Evolutionary conservation across 2,113 vertebrate species (phyloP), one percentile per base, ranked within the genome.

Genomic region (Tamias sibiricus): DNA sequence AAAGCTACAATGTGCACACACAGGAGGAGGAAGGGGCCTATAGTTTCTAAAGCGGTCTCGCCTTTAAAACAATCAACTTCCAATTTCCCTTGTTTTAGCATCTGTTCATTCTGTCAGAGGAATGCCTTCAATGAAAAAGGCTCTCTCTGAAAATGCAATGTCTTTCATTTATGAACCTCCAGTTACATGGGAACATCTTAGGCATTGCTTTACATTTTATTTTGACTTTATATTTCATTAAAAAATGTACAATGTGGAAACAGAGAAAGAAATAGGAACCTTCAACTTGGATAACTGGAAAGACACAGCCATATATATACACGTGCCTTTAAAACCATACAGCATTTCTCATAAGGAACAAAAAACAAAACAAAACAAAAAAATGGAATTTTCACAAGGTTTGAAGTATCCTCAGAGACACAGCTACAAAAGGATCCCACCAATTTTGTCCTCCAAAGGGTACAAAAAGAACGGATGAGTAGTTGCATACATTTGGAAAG

Each of bases 331-430:
- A 91, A 59, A 97, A 81, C 22, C 62, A 93, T 76, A 86, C 22
- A 89, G 62, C 37, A 62, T 74, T 91, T 96, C 83, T 88, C 94
- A 87, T 14, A 82, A 90, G 93, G 54, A 37, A 75, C 68, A 92
- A n/a, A n/a, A n/a, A n/a, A n/a, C n/a, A n/a, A n/a, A n/a, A n/a
- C n/a, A n/a, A n/a, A n/a, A 62, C 37, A 49, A 84, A 52, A 57
- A 68, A 74, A 74, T 35, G 35, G 24, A 62, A 87, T 87, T 87
- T 95, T 88, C 74, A 42, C 79, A 83, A 96, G 90, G 76, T 87
- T 93, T 96, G 88, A 97, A 89, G 86, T 69, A n/a, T 81, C 86
- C 88, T 93, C 79, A 69, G 94, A 96, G 90, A 96, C 71, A n/a
- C 0, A 13, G 76, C 47, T 81, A 93, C 66, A 87, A 94, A 97